A percentile compares a stretch with the other conserved stretches of the same genome.
Conservation (phyloP, 2,888 invertebrate genomes). For the Abrostola tripartita region DNA sequence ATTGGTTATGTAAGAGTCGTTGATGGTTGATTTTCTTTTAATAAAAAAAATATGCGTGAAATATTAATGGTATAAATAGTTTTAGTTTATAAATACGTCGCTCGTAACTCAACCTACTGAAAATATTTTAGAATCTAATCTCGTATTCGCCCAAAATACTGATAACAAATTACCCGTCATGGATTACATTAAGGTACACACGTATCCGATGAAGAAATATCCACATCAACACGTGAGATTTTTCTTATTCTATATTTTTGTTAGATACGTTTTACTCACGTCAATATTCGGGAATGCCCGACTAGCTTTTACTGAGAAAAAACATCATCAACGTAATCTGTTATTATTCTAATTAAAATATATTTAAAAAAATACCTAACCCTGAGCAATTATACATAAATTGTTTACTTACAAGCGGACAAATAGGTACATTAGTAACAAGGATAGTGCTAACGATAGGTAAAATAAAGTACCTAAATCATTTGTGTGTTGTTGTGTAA, state of each 20-base stretch:
- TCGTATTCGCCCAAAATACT: too few relatives aligned
- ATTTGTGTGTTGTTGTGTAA: constrained; percentile 32
- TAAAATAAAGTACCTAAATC: constrained; percentile 33
- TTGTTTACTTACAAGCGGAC: constrained; percentile 12
- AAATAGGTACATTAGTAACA: constrained; percentile 25
- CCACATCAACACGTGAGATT: too few relatives aligned
- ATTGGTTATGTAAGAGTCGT: constrained; percentile 35
- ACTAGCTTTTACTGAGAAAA: background rate
- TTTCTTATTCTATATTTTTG: too few relatives aligned
- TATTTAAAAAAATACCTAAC: background rate
- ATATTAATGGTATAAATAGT: too few relatives aligned
- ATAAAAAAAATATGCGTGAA: constrained; percentile 12
- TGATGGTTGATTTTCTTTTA: constrained; percentile 37
- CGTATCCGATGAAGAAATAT: too few relatives aligned
- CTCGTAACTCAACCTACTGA: background rate
- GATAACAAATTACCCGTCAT: too few relatives aligned
- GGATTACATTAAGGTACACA: too few relatives aligned
- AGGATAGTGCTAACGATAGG: constrained; percentile 40
- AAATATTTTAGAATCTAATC: too few relatives aligned
- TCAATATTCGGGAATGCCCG: too few relatives aligned
- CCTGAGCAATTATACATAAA: constrained; percentile 9
- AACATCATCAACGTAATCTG: background rate
- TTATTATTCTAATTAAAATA: background rate
- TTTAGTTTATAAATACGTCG: constrained; percentile 12
- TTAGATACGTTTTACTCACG: too few relatives aligned